A percentile compares a stretch with the other conserved stretches of the same genome.
Evolutionary conservation across 2,113 vertebrate genomes (phyloP).

Genomic region (Leptocoma aspasia): DNA sequence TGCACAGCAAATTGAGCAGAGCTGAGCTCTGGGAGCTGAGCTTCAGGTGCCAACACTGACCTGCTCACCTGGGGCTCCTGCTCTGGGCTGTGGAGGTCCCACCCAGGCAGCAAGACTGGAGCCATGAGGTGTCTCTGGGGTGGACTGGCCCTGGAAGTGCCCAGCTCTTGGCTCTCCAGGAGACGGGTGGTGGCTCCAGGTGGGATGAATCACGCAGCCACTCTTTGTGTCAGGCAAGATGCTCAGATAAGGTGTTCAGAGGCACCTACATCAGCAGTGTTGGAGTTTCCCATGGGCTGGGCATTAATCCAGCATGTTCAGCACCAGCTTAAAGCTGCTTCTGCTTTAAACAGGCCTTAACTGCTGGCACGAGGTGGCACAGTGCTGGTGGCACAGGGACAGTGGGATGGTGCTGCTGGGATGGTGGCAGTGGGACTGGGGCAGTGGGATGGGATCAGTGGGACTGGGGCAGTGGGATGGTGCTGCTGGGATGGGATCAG

Average conservation of each 20-base stretch:
- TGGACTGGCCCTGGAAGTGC: neutral
- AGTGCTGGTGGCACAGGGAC: neutral
- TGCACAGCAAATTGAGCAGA: fast-evolving
- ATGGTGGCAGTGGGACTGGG: too few species aligned
- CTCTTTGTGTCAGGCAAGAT: neutral
- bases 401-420: neutral
- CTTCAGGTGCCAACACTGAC: neutral
- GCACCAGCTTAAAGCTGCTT: neutral
- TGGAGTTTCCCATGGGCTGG: neutral
- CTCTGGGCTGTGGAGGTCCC: neutral
- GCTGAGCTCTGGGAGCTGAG: neutral
- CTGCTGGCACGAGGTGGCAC: neutral
- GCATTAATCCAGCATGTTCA: slow-evolving; percentile 19
- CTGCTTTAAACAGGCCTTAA: neutral
- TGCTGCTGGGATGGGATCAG: neutral
- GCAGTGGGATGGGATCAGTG: too few species aligned
- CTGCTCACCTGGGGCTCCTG: neutral
- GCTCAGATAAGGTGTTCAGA: slow-evolving; percentile 41
- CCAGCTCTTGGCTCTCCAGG: neutral
- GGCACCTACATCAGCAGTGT: neutral
- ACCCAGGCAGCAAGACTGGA: neutral
- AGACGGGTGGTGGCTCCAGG: neutral
- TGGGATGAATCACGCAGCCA: neutral
- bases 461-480: neutral
- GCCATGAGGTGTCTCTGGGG: fast-evolving